Base-by-base conservation (phyloP, 2,888 invertebrate genomes). In the Endomychus coccineus region DNA sequence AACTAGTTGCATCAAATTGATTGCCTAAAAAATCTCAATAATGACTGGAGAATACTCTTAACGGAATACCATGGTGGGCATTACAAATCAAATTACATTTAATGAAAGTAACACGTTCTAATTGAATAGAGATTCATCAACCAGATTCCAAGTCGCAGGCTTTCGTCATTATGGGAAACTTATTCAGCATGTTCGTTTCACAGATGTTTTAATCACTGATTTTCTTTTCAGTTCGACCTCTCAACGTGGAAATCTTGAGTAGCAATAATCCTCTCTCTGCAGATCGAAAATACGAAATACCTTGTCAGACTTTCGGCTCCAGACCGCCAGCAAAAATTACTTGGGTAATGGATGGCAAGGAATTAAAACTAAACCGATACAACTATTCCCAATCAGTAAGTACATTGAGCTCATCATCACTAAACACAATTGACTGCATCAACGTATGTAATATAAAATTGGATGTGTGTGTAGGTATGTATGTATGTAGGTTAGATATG, bases 261-360 rank as follows among this genome's bases (percentile, higher is more conserved):
- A 78, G 83, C 58, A 84, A 85, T 56, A 83, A 86, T 53, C 87
- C 89, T 0, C 70, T 91, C 41, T 86, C 89, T 19, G 87, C 89
- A 0, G 86, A 83, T 44, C 74, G 85, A 54, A 78, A 78, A 56
- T 85, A 88, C 45, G 83, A 86, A 56, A 73, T 91, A 47, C 81
- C 80, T 21, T 92, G 91, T 61, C 80, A 82, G 60, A 80, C 86
- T 1, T 75, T 80, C 29, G 91, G 91, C 1, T 88, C 91, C 3
- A 69, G 87, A 43, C 90, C 91, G 1, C 82, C 90, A 0, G 88
- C 90, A 0, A 74, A 80, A 55, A 80, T 91, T 43, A 78, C 82
- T 0, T 91, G 91, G 91, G 86, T 80, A 77, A 75, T 88, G 69
- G 84, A 84, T 53, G 80, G 77, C 28, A 73, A 75, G 43, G 77